These are phyloP conservation scores for Drosophila arawakana DNA, from an alignment of 1,140 invertebrate species.

Conservation along the genomic window DNA sequence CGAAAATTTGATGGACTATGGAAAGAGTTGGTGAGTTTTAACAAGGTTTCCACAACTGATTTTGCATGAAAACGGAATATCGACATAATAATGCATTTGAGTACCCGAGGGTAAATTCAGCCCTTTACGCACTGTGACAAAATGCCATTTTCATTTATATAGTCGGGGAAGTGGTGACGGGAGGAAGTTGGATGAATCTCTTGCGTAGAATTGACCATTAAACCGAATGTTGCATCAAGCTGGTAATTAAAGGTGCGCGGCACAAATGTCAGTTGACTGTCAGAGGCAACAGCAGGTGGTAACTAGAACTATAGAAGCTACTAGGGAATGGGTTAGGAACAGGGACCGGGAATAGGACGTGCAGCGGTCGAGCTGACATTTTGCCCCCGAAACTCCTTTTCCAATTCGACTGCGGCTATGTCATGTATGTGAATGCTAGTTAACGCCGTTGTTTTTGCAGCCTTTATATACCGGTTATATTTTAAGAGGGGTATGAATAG, in stretches of 20 bases:
- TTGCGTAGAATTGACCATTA: conserved; percentile 57
- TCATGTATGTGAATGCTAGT: conserved; percentile 44
- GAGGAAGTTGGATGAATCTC: not conserved
- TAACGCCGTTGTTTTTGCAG: conserved; percentile 57
- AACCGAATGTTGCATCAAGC: conserved; percentile 68
- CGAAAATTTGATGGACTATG: not conserved
- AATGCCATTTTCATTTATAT: conserved; percentile 23
- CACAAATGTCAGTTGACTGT: conserved; percentile 56
- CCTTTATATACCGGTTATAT: not conserved
- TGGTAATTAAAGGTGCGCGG: conserved; percentile 75
- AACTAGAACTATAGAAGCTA: conserved; percentile 12
- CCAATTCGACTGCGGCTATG: not conserved
- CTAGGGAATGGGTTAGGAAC: no score
- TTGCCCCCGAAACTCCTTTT: conserved; percentile 1
- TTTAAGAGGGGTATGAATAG: no score
- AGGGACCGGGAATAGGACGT: conserved; percentile 24
- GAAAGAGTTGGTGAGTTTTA: not conserved
- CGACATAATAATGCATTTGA: conserved; percentile 5
- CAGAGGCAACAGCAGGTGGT: conserved; percentile 23
- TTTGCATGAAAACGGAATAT: conserved; percentile 4
- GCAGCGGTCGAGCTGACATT: conserved; percentile 21
- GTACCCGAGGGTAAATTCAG: not conserved
- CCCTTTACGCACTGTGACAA: conserved; percentile 8
- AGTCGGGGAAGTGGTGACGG: no score
- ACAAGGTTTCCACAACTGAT: conserved; percentile 1